Conservation (phyloP, 1,140 invertebrate genomes). For the Zaprionus lachaisei region DNA sequence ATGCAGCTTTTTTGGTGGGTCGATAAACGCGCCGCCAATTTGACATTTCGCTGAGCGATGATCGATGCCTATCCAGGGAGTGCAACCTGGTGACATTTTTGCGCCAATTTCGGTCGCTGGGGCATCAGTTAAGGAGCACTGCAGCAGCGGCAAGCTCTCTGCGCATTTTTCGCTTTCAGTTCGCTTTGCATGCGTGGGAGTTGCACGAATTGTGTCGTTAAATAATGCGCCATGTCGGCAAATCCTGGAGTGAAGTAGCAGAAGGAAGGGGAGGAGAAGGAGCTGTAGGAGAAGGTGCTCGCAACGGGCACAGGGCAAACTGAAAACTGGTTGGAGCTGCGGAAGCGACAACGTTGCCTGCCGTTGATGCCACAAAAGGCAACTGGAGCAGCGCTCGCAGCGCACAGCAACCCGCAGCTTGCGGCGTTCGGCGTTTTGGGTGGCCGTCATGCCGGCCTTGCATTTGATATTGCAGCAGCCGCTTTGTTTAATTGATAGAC, state of each 20-base stretch:
- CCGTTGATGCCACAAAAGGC: constrained; percentile 59
- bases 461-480: constrained; percentile 74
- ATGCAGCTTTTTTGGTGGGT: constrained; percentile 62
- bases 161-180: constrained; percentile 80
- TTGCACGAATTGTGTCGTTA: constrained; percentile 82
- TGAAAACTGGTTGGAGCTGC: constrained; percentile 56
- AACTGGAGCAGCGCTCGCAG: constrained; percentile 57
- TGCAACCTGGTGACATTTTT: constrained; percentile 76
- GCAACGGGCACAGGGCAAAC: background rate
- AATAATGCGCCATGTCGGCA: constrained; percentile 73
- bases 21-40: constrained; percentile 74
- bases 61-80: constrained; percentile 70
- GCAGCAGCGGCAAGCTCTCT: constrained; percentile 56
- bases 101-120: constrained; percentile 81
- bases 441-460: constrained; percentile 76
- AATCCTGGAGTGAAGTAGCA: constrained; percentile 61
- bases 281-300: constrained; percentile 28
- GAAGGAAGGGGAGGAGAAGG: constrained; percentile 37
- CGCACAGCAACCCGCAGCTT: background rate
- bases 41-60: constrained; percentile 74
- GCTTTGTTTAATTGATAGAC: constrained; percentile 82
- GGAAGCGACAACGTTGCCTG: constrained; percentile 60
- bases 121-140: constrained; percentile 72
- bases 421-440: constrained; percentile 60
- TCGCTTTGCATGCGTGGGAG: constrained; percentile 77